Evolutionary conservation across 1,140 invertebrate species (phyloP).

Genomic region (Drosophila rhopaloa): DNA sequence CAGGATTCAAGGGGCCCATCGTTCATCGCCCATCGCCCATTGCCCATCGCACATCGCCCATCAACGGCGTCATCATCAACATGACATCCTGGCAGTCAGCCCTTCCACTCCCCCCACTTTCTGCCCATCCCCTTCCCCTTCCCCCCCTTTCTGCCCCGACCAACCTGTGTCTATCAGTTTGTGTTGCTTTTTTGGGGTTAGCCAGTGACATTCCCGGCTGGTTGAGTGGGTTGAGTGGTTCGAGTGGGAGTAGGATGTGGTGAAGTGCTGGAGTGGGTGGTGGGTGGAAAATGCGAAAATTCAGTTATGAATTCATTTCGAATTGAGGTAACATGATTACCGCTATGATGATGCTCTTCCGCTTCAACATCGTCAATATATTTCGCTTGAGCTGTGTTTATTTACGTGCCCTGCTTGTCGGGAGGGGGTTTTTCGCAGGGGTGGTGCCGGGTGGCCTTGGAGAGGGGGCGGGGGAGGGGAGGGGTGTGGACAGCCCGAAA

Average conservation of each 20-base stretch:
- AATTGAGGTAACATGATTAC: slow-evolving; percentile 84
- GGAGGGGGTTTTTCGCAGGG: neutral
- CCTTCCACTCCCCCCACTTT: slow-evolving; percentile 7
- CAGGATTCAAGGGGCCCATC: slow-evolving; percentile 17
- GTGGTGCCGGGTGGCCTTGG: neutral
- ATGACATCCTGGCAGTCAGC: slow-evolving; percentile 45
- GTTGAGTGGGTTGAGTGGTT: slow-evolving; percentile 35
- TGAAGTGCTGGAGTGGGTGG: neutral
- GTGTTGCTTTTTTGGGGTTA: slow-evolving; percentile 47
- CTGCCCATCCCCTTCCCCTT: neutral
- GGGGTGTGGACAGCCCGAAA: slow-evolving; percentile 37
- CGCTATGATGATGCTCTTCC: slow-evolving; percentile 83
- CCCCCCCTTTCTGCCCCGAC: neutral
- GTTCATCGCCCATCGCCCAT: neutral
- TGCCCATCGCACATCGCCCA: slow-evolving; percentile 11
- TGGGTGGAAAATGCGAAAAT: slow-evolving; percentile 72
- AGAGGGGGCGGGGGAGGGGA: neutral
- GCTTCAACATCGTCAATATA: slow-evolving; percentile 81
- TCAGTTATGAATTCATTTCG: slow-evolving; percentile 84
- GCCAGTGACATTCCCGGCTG: slow-evolving; percentile 47
- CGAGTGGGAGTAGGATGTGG: neutral
- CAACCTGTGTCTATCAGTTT: slow-evolving; percentile 37
- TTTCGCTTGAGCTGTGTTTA: slow-evolving; percentile 80
- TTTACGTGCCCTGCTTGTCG: slow-evolving; percentile 60
- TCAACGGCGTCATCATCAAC: slow-evolving; percentile 46